A percentile compares a stretch with the other conserved stretches of the same genome.
phyloP scores from a whole-genome alignment of 2,888 invertebrate genomes.

The Sphaerophoria rueppellii region DNA sequence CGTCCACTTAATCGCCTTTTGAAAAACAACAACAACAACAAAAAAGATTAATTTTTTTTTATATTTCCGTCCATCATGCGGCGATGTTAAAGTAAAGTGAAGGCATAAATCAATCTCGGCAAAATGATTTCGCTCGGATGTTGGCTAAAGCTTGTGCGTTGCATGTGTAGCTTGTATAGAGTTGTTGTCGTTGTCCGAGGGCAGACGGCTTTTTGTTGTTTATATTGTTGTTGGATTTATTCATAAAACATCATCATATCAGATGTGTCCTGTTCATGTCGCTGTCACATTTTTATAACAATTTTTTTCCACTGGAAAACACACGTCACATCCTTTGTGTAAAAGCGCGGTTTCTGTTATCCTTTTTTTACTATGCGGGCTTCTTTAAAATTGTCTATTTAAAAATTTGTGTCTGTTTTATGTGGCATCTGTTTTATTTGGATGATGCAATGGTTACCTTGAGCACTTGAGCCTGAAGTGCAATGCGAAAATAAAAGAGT shows the following conservation, averaged over 20 bases:
- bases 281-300: constrained; percentile 66
- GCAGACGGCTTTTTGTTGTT: constrained; percentile 33
- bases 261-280: constrained; percentile 50
- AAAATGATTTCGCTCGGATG: constrained; percentile 50
- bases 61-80: constrained; percentile 65
- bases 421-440: constrained; percentile 31
- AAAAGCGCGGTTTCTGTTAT: constrained; percentile 15
- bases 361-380: not conserved
- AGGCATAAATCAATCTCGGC: constrained; percentile 67
- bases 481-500: constrained; percentile 18
- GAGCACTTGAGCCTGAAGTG: constrained; percentile 26
- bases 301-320: constrained; percentile 33
- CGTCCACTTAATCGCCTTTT: constrained; percentile 65
- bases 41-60: constrained; percentile 54
- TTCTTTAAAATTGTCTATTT: constrained; percentile 48
- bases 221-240: constrained; percentile 62
- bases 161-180: constrained; percentile 32
- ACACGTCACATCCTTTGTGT: constrained; percentile 41
- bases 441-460: constrained; percentile 44
- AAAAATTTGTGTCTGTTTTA: constrained; percentile 33
- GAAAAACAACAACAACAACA: constrained; percentile 9
- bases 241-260: constrained; percentile 72
- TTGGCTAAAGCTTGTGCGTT: not conserved
- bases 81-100: constrained; percentile 49
- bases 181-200: not conserved